phyloP scores from a whole-genome alignment of 2,113 vertebrate genomes.

The Marmota flaviventris region DNA sequence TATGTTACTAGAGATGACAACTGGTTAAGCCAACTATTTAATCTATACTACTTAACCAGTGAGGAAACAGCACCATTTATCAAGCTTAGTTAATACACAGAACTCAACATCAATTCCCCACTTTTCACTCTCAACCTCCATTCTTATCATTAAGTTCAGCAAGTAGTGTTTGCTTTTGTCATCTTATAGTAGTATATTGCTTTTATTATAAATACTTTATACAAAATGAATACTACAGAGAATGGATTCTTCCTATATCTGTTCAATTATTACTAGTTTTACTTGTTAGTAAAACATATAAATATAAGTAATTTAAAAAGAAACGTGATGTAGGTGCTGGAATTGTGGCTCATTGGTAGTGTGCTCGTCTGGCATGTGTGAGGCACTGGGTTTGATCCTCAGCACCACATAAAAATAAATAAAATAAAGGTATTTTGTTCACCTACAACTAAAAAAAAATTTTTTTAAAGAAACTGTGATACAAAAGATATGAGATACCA shows the following conservation, averaged over 20 bases:
- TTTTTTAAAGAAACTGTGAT: neutral
- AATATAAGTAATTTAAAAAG: conserved; percentile 45
- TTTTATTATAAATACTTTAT: conserved; percentile 52
- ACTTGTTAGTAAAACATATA: neutral
- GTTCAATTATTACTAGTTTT: neutral
- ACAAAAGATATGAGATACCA: neutral
- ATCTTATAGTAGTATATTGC: neutral
- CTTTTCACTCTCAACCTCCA: conserved; percentile 8
- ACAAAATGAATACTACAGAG: conserved; percentile 21
- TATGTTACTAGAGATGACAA: neutral
- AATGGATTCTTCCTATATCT: neutral
- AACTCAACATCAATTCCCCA: conserved; percentile 15
- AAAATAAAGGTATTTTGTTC: too few species aligned
- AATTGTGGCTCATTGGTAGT: too few species aligned
- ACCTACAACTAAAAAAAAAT: too few species aligned
- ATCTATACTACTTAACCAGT: neutral
- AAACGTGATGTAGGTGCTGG: neutral
- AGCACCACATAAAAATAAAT: too few species aligned
- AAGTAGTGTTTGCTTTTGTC: neutral
- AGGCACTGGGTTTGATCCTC: too few species aligned
- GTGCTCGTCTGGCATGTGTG: too few species aligned
- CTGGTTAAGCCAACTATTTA: neutral
- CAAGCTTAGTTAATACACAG: neutral
- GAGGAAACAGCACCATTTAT: conserved; percentile 37
- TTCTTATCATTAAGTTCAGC: conserved; percentile 11